Evolutionary conservation across 53 echinoderm and acorn worm genomes (phyloP).

Genomic region (Holothuria scabra): DNA sequence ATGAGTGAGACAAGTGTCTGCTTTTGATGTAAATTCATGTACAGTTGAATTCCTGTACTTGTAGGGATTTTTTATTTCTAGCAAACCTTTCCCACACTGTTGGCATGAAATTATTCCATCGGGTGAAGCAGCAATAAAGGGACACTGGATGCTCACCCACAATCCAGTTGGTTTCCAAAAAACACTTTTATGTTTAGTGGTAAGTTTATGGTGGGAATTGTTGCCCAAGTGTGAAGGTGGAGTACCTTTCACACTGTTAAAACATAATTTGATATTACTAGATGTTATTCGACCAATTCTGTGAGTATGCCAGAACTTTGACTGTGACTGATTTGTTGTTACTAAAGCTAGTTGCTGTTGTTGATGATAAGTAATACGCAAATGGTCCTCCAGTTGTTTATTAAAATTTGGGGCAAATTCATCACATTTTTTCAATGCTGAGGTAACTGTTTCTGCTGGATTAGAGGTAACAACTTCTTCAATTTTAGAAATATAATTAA

Average conservation of each 20-base stretch:
- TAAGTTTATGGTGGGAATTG: slow-evolving; percentile 52
- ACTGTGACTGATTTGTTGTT: slow-evolving; percentile 46
- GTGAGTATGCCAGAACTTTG: slow-evolving; percentile 45
- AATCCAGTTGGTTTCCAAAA: slow-evolving; percentile 57
- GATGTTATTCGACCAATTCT: slow-evolving; percentile 54
- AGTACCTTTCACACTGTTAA: slow-evolving; percentile 18
- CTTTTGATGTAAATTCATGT: slow-evolving; percentile 15
- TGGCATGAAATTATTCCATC: slow-evolving; percentile 66
- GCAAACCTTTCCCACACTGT: slow-evolving; percentile 64
- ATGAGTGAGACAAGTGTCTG: slow-evolving; percentile 39
- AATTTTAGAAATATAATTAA: neutral
- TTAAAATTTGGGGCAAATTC: neutral
- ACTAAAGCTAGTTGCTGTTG: slow-evolving; percentile 13
- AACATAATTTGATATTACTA: slow-evolving; percentile 58
- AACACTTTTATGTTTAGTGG: slow-evolving; percentile 48
- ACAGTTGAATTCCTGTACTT: slow-evolving; percentile 49
- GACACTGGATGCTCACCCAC: slow-evolving; percentile 55
- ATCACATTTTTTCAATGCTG: neutral
- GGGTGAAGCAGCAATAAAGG: slow-evolving; percentile 70
- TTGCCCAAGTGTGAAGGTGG: neutral
- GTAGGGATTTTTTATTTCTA: slow-evolving; percentile 73
- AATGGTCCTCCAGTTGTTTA: neutral
- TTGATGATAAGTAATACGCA: slow-evolving; percentile 44
- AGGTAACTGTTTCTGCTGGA: neutral
- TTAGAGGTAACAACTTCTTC: neutral